Evolutionary conservation across 2,797 vertebrate genomes (phyloP), one percentile per base, ranked within the genome.

Genomic region (Orientallactaga sibirica): DNA sequence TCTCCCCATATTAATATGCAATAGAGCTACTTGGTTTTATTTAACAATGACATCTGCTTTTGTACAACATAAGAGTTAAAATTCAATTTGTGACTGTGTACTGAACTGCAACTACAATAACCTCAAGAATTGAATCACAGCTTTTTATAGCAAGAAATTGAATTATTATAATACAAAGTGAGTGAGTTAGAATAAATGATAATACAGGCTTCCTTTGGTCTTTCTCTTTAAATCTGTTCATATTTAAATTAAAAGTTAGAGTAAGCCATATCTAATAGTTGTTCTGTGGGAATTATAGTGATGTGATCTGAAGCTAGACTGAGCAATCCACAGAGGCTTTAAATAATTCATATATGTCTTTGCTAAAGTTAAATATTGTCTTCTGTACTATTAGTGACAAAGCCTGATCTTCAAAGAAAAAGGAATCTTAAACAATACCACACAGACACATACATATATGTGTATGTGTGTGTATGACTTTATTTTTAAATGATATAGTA

Each of bases 161-260:
- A 92, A 87, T 84, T 87, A 93, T 5, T 78, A n/a, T 52, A 74
- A 0, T 85, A 24, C 24, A 91, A 89, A 79, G 22, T 64, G 55
- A 79, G 55, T 76, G 55, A 41, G 29, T 52, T 37, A 70, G 3
- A 89, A 43, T 58, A 19, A 82, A 62, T 18, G 88, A 80, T 58
- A 93, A 75, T 15, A 66, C 0, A 55, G 37, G 14, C 1, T 91
- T 93, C 95, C n/a, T 74, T 67, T 33, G 43, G 6, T 1, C 78
- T 86, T 52, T 67, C 80, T 96, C 83, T 90, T 76, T 20, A 91
- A 94, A 94, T 75, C 0, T 77, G 3, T 87, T 93, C 33, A 67
- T 25, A 84, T 95, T 95, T 80, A 93, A 94, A 85, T 19, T 74
- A 48, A 62, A 88, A 71, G 19, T 48, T 81, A 75, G 76, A 16